Evolutionary conservation across 2,888 invertebrate genomes (phyloP).

Genomic region (Dicyrtomina minuta): DNA sequence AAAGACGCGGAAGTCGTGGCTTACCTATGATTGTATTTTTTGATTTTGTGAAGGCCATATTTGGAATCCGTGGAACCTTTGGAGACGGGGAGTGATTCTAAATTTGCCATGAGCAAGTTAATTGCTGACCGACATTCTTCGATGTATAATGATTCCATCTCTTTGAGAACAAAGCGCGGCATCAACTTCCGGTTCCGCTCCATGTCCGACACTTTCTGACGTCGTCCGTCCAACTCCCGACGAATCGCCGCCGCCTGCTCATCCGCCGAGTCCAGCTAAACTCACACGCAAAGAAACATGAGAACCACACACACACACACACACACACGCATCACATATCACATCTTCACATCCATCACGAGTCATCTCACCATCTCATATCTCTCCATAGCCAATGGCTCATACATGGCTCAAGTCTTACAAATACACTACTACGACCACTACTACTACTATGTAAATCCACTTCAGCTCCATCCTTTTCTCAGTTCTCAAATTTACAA

Average conservation of each 20-base stretch:
- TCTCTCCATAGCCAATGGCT: no score
- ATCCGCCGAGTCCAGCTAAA: constrained; percentile 95
- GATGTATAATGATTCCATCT: constrained; percentile 99
- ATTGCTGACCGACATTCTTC: constrained; percentile 98
- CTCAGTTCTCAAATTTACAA: no score
- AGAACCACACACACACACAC: neutral
- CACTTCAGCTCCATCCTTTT: no score
- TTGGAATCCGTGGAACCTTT: constrained; percentile 97
- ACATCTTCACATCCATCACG: neutral
- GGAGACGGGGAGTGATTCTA: constrained; percentile 97
- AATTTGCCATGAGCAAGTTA: constrained; percentile 96
- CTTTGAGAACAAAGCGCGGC: constrained; percentile 99
- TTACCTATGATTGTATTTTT: constrained; percentile 97
- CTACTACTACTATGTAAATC: no score
- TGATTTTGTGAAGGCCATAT: constrained; percentile 95
- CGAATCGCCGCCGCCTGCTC: constrained; percentile 99
- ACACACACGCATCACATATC: neutral
- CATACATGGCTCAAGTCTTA: no score
- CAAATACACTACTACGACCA: no score
- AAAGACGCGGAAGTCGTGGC: constrained; percentile 55
- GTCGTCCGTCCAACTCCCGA: constrained; percentile 95
- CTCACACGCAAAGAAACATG: constrained; percentile 32
- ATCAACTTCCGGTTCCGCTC: constrained; percentile 94
- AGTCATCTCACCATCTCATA: no score
- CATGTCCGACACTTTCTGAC: constrained; percentile 96